Conservation (phyloP, 2,113 vertebrate species). For the Thinocorus orbignyianus region DNA sequence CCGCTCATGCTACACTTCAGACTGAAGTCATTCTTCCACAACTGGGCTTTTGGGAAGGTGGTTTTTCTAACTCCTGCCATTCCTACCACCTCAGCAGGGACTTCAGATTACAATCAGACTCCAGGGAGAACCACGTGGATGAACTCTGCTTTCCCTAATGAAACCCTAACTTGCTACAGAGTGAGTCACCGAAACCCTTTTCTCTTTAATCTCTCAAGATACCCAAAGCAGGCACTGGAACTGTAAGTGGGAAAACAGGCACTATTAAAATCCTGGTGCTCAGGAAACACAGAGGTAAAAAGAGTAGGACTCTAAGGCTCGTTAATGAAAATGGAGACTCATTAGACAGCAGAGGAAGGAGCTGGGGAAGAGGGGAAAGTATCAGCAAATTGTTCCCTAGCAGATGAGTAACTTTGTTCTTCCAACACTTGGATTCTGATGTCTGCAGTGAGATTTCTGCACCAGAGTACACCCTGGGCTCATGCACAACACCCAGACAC, state of each 20-base stretch:
- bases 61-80: constrained; percentile 26
- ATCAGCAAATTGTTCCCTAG: neutral
- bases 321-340: neutral
- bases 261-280: neutral
- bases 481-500: neutral
- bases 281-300: constrained; percentile 10
- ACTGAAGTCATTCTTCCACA: constrained; percentile 3
- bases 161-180: constrained; percentile 6
- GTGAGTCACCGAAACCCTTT: constrained; percentile 6
- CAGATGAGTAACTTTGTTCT: neutral
- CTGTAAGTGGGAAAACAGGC: constrained; percentile 14
- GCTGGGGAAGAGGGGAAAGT: rapidly evolving
- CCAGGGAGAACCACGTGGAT: neutral
- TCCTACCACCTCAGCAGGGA: constrained; percentile 42
- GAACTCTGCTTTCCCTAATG: constrained; percentile 25
- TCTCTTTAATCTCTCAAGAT: constrained; percentile 1
- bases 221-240: neutral
- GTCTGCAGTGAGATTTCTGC: neutral
- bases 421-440: neutral
- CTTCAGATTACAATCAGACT: constrained; percentile 55
- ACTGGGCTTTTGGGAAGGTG: constrained; percentile 16
- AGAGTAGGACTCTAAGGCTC: neutral
- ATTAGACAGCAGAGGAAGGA: neutral
- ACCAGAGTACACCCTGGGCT: neutral
- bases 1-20: neutral